Evolutionary conservation across 37 sponge, comb jelly and placozoan species (phyloP).

Genomic region (Theonella swinhoei): DNA sequence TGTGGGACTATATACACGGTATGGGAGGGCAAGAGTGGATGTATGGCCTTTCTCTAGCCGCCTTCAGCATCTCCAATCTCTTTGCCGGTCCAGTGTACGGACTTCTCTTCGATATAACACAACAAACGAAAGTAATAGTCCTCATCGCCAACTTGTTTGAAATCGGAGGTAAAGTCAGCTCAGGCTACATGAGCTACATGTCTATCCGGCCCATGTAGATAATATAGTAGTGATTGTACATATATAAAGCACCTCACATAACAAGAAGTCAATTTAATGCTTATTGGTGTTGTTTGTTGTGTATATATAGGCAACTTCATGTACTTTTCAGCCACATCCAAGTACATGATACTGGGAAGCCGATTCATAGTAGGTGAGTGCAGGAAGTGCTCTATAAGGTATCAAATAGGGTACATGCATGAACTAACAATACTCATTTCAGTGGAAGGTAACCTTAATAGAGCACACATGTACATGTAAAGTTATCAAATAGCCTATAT

Average conservation of each 20-base stretch:
- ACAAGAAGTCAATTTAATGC: neutral
- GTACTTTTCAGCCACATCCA: conserved; percentile 79
- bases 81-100: conserved; percentile 81
- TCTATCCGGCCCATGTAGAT: neutral
- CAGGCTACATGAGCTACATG: neutral
- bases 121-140: conserved; percentile 62
- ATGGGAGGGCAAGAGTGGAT: conserved; percentile 59
- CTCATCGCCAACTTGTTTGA: conserved; percentile 80
- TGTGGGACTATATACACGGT: conserved; percentile 57
- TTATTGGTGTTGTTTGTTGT: neutral
- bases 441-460: neutral
- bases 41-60: conserved; percentile 80
- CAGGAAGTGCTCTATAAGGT: neutral
- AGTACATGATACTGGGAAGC: conserved; percentile 81
- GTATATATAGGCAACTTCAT: conserved; percentile 71
- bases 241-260: neutral
- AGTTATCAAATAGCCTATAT: neutral
- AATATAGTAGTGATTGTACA: too few species aligned
- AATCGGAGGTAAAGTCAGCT: conserved; percentile 86
- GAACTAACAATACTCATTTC: neutral
- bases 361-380: conserved; percentile 60
- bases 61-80: conserved; percentile 84
- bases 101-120: conserved; percentile 69
- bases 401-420: neutral
- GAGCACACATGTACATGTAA: too few species aligned